phyloP scores from a whole-genome alignment of 2,888 invertebrate genomes.

The Danaus chrysippus region DNA sequence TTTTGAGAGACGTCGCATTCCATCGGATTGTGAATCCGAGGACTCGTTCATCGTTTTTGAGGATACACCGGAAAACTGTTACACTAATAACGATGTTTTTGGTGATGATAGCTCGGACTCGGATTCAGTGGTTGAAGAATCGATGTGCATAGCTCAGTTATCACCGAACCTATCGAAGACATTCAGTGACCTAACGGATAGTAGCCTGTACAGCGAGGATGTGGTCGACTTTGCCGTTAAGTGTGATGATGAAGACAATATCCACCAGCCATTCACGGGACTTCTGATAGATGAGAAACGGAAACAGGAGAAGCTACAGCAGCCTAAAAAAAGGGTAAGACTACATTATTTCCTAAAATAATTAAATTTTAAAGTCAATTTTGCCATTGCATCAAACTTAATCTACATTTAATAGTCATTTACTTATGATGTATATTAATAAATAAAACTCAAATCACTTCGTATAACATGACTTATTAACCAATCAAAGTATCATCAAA shows the following conservation, averaged over 20 bases:
- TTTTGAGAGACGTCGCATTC: slow-evolving; percentile 36
- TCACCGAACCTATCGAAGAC: slow-evolving; percentile 50
- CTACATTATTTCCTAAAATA: no score
- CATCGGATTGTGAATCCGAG: slow-evolving; percentile 79
- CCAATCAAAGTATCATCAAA: no score
- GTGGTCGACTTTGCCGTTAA: slow-evolving; percentile 57
- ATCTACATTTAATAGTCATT: no score
- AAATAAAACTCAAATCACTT: no score
- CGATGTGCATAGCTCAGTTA: slow-evolving; percentile 26
- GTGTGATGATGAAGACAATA: slow-evolving; percentile 16
- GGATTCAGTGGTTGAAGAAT: slow-evolving; percentile 35
- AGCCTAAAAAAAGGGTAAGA: no score
- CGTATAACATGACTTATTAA: no score
- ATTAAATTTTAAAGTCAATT: no score
- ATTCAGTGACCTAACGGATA: slow-evolving; percentile 61
- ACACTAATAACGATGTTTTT: slow-evolving; percentile 63
- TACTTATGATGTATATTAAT: no score
- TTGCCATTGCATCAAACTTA: no score
- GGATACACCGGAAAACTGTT: slow-evolving; percentile 63
- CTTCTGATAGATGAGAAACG: no score
- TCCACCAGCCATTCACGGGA: no score
- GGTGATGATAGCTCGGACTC: slow-evolving; percentile 43
- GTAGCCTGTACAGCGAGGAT: slow-evolving; percentile 58
- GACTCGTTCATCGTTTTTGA: slow-evolving; percentile 79
- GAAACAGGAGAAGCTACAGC: no score